These are phyloP conservation scores for Ischnura elegans DNA, from an alignment of 2,888 invertebrate genomes.

Conservation along the genomic window DNA sequence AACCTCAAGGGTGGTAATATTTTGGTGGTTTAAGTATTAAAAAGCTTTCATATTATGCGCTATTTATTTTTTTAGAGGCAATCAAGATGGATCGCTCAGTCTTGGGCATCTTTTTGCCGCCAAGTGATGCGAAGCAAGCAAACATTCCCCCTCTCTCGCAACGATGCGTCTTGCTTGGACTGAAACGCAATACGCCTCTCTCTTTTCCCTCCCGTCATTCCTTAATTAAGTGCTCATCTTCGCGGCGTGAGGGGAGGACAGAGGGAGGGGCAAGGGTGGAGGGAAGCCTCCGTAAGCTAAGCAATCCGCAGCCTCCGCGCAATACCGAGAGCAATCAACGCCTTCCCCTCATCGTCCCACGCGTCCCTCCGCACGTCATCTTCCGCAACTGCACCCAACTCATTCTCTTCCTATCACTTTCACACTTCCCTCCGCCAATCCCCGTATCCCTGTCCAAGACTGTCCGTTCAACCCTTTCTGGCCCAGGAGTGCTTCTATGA, in stretches of 20 bases:
- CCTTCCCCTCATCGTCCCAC: neutral
- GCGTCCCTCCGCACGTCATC: neutral
- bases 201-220: neutral
- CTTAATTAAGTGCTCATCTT: conserved; percentile 10
- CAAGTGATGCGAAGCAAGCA: neutral
- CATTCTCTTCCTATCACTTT: neutral
- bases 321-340: neutral
- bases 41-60: neutral
- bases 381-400: neutral
- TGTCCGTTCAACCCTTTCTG: no score
- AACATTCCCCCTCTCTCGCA: neutral
- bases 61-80: neutral
- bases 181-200: conserved; percentile 31
- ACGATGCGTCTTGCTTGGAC: neutral
- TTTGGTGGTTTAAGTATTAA: neutral
- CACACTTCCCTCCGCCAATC: neutral
- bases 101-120: neutral
- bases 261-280: neutral
- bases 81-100: neutral
- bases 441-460: neutral
- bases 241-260: neutral
- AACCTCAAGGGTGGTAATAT: neutral
- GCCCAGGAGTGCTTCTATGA: no score
- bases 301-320: neutral
- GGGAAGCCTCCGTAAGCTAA: neutral